Percentiles rank a stretch among this genome's conserved stretches.
These are phyloP conservation scores for Eptesicus fuscus DNA, from an alignment of 2,113 vertebrate species.

Conservation along the genomic window DNA sequence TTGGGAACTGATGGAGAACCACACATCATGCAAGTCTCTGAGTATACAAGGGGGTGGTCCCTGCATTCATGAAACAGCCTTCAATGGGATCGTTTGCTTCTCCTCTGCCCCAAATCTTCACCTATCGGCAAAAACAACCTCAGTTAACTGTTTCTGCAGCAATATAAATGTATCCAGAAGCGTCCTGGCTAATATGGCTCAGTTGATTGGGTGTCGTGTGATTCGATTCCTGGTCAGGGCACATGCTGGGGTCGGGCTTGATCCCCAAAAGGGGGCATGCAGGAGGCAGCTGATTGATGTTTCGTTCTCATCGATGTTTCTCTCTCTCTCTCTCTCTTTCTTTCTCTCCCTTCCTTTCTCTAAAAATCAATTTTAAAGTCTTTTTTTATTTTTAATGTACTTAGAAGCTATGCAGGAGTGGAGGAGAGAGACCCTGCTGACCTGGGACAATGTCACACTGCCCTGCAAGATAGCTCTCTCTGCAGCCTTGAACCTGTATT, in stretches of 20 bases:
- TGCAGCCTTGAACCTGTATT: rapidly evolving
- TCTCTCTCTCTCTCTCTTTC: neutral
- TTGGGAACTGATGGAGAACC: neutral
- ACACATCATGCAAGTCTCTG: neutral
- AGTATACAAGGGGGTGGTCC: neutral
- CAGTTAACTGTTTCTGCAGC: neutral
- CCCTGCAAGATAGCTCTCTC: neutral
- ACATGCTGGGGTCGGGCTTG: neutral
- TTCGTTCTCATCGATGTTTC: neutral
- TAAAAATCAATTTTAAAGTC: neutral
- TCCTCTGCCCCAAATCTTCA: neutral
- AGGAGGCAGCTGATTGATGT: neutral
- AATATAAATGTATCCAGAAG: neutral
- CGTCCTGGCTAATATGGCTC: neutral
- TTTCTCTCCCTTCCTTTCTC: neutral
- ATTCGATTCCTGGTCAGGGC: too few relatives aligned
- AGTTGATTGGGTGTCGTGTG: neutral
- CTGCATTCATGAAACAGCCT: neutral
- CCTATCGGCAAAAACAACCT: neutral
- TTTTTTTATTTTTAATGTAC: too few relatives aligned
- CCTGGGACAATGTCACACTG: neutral
- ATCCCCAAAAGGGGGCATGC: neutral
- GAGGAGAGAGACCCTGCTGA: neutral
- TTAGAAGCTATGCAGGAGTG: neutral
- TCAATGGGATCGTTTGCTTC: neutral